phyloP scores from a whole-genome alignment of 2,888 invertebrate species.

The Yponomeuta sedellus region DNA sequence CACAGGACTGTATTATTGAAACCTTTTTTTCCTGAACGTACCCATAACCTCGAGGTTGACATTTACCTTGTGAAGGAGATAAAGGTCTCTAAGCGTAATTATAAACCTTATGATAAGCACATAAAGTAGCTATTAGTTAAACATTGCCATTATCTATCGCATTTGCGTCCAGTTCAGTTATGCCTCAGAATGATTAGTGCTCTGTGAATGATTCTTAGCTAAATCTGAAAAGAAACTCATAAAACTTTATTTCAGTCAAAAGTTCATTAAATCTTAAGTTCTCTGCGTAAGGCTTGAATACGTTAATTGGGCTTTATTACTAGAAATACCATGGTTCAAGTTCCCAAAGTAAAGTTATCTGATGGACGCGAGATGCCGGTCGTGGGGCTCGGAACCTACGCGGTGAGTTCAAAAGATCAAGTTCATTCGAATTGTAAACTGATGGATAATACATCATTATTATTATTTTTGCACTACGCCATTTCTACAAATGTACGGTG shows the following conservation, averaged over 20 bases:
- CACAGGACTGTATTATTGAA: neutral
- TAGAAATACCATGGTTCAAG: slow-evolving; percentile 36
- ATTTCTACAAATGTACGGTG: no score
- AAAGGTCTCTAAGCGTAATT: neutral
- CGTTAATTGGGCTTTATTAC: neutral
- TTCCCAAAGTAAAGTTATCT: slow-evolving; percentile 54
- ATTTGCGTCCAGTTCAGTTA: no score
- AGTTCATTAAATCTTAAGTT: neutral
- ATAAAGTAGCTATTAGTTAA: no score
- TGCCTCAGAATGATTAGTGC: no score
- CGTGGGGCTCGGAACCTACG: slow-evolving; percentile 81
- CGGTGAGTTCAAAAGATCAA: slow-evolving; percentile 42
- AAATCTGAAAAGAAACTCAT: no score
- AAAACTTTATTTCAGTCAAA: neutral
- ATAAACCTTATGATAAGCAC: no score
- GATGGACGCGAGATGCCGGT: slow-evolving; percentile 78
- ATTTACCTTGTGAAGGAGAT: neutral
- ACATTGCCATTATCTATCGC: no score
- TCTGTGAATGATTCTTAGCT: no score
- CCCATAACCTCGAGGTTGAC: neutral
- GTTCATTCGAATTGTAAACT: neutral
- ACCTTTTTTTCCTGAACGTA: neutral
- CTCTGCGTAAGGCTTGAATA: neutral
- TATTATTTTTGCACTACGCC: no score
- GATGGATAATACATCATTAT: neutral